Conservation (phyloP, 2,888 invertebrate genomes). For the Parnassius mnemosyne region DNA sequence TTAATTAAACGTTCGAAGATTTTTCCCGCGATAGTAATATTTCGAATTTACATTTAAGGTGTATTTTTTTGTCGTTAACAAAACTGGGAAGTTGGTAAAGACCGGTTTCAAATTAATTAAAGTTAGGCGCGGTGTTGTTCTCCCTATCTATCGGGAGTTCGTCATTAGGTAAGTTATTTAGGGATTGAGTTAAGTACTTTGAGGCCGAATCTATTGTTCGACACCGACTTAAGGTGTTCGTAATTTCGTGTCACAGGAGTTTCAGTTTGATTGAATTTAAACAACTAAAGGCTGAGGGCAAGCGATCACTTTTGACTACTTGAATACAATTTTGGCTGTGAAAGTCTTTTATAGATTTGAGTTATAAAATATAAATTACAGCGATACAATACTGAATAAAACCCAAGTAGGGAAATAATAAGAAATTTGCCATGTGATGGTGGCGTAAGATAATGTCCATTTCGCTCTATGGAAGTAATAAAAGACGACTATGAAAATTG, state of each 20-base stretch:
- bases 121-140: constrained; percentile 43
- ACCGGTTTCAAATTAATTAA: constrained; percentile 55
- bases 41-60: neutral
- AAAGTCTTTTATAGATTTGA: too few relatives aligned
- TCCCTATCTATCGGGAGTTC: constrained; percentile 46
- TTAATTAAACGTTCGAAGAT: constrained; percentile 14
- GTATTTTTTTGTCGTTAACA: neutral
- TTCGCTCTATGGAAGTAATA: too few relatives aligned
- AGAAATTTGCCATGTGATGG: too few relatives aligned
- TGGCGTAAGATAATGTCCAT: too few relatives aligned
- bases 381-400: too few relatives aligned
- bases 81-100: constrained; percentile 17
- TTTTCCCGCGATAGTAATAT: constrained; percentile 8
- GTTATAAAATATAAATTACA: too few relatives aligned
- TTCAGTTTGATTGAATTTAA: constrained; percentile 48
- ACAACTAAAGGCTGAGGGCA: constrained; percentile 35
- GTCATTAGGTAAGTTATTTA: constrained; percentile 52
- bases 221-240: constrained; percentile 49
- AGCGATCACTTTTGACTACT: constrained; percentile 11
- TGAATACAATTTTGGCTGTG: too few relatives aligned
- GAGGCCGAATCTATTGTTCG: constrained; percentile 52
- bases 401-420: too few relatives aligned
- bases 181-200: constrained; percentile 51
- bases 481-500: too few relatives aligned
- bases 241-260: constrained; percentile 42